Evolutionary conservation across 2,888 invertebrate species (phyloP).

Genomic region (Stenodema calcarata): DNA sequence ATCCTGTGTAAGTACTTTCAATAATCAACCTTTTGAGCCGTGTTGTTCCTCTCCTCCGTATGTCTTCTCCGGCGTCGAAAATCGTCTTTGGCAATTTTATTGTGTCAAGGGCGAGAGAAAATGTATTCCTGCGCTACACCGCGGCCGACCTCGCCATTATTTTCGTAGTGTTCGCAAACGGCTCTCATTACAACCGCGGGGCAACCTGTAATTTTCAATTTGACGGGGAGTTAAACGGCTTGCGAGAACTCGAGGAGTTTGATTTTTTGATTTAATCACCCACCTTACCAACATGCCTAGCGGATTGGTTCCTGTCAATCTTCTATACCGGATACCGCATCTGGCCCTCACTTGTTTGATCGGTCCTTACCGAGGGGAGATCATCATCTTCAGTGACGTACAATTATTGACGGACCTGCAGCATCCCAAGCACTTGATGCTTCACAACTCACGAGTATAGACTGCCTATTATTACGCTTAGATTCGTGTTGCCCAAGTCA

Average conservation of each 20-base stretch:
- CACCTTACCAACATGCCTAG: neutral
- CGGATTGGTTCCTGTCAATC: neutral
- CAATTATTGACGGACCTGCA: too few species aligned
- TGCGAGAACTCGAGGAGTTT: neutral
- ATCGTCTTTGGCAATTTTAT: neutral
- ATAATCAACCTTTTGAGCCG: too few species aligned
- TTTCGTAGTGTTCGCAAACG: neutral
- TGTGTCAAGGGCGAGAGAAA: neutral
- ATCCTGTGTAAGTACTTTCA: too few species aligned
- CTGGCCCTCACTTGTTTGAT: neutral
- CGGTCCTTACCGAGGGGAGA: neutral
- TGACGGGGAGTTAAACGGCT: neutral
- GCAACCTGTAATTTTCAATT: slow-evolving; percentile 1
- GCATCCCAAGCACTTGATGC: too few species aligned
- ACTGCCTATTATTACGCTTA: too few species aligned
- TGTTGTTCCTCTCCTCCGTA: neutral
- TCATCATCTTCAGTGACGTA: too few species aligned
- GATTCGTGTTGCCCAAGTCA: too few species aligned
- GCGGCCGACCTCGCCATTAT: neutral
- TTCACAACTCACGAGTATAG: too few species aligned
- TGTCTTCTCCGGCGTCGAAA: neutral
- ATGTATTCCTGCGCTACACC: neutral
- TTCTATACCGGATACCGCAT: neutral
- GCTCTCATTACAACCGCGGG: neutral
- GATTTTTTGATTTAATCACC: neutral